Conservation (phyloP, 2,888 invertebrate genomes). For the Cephalotes varians region DNA sequence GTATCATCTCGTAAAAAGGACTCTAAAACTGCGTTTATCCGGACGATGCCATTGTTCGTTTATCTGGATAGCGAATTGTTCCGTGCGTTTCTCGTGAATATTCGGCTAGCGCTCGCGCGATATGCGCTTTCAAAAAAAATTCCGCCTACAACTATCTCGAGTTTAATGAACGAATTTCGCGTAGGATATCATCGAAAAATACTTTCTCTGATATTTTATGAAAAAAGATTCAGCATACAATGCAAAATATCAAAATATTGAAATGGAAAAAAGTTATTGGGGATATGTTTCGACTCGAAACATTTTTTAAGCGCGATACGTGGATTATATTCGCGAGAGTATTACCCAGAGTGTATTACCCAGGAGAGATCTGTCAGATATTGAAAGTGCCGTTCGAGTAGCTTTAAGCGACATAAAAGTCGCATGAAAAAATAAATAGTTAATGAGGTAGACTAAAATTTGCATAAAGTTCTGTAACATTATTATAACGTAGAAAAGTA, state of each 20-base stretch:
- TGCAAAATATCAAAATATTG: background rate
- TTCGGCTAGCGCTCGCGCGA: background rate
- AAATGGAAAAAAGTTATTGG: background rate
- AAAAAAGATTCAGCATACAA: background rate
- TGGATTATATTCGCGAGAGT: constrained; percentile 20
- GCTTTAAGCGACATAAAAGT: constrained; percentile 1
- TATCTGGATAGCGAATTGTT: constrained; percentile 45
- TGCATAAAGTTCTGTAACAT: background rate
- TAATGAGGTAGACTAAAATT: background rate
- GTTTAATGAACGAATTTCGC: constrained; percentile 27
- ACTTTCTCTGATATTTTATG: background rate
- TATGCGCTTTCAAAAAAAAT: constrained; percentile 11
- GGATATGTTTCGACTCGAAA: background rate
- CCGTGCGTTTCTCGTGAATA: constrained; percentile 21
- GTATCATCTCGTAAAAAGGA: constrained; percentile 59
- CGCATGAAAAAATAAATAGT: background rate
- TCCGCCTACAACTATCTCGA: background rate
- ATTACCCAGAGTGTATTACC: constrained; percentile 16
- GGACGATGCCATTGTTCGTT: constrained; percentile 25
- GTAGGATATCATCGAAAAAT: background rate
- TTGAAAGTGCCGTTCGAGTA: background rate
- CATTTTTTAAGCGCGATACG: constrained; percentile 19
- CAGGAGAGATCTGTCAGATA: constrained; percentile 9
- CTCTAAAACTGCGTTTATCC: constrained; percentile 61
- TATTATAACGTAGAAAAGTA: background rate